Evolutionary conservation across 2,113 vertebrate species (phyloP).

Genomic region (Oostethus manadensis): DNA sequence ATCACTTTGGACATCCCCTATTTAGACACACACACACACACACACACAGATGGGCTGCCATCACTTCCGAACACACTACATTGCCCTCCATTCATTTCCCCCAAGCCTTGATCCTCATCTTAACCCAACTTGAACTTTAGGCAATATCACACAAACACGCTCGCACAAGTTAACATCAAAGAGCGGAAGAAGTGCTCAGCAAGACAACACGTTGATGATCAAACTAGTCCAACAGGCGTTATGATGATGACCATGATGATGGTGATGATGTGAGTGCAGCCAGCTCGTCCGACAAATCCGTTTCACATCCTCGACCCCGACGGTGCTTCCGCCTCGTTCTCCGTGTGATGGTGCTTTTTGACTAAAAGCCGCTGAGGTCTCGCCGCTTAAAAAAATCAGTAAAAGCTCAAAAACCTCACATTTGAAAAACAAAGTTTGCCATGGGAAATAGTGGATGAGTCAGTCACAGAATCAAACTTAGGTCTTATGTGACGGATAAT

Average conservation of each 20-base stretch:
- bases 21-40: constrained; percentile 13
- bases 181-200: constrained; percentile 48
- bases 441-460: too few relatives aligned
- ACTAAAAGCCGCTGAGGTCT: too few relatives aligned
- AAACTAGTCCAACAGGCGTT: constrained; percentile 37
- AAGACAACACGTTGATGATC: constrained; percentile 64
- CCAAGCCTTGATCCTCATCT: background rate
- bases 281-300: constrained; percentile 33
- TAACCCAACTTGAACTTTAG: background rate
- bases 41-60: background rate
- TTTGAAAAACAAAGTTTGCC: too few relatives aligned
- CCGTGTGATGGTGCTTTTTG: too few relatives aligned
- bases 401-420: too few relatives aligned
- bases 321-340: constrained; percentile 46
- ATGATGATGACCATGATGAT: too few relatives aligned
- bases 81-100: background rate
- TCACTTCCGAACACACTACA: constrained; percentile 1
- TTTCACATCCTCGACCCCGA: constrained; percentile 35
- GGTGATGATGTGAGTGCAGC: constrained; percentile 50
- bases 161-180: constrained; percentile 25
- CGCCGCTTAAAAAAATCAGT: too few relatives aligned
- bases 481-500: too few relatives aligned
- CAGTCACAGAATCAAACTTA: too few relatives aligned
- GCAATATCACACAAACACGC: constrained; percentile 6
- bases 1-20: constrained; percentile 43